These are phyloP conservation scores for Callaeas wilsoni DNA, from an alignment of 2,113 vertebrate genomes.

Conservation along the genomic window DNA sequence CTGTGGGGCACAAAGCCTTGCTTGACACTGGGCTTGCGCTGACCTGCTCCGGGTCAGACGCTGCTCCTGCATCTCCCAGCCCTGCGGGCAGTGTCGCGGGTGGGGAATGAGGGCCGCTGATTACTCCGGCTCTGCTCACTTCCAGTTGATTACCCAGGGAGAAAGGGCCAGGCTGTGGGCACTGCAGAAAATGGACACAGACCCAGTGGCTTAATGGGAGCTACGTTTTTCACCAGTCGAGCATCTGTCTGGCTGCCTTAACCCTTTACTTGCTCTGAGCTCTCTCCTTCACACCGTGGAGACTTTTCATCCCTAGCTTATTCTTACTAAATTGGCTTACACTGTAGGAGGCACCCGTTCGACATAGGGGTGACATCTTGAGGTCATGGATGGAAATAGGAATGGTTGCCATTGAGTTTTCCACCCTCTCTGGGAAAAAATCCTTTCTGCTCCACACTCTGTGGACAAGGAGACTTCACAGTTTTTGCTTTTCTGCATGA, in stretches of 20 bases:
- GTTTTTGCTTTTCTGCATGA: neutral
- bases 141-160: conserved; percentile 48
- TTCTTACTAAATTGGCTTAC: neutral
- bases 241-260: neutral
- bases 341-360: neutral
- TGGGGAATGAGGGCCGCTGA: neutral
- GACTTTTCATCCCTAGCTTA: neutral
- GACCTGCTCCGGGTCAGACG: rapidly evolving
- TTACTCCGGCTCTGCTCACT: neutral
- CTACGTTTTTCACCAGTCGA: neutral
- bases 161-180: neutral
- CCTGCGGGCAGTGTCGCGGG: rapidly evolving
- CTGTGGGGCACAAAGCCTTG: neutral
- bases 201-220: neutral
- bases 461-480: neutral
- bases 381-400: neutral
- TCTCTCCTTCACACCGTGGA: neutral
- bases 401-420: neutral
- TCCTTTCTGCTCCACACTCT: neutral
- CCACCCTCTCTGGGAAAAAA: neutral
- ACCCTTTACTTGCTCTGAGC: neutral
- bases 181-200: neutral
- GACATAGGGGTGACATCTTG: neutral
- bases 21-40: neutral
- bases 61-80: neutral